Evolutionary conservation across 2,888 invertebrate species (phyloP).

Genomic region (Nycteola revayana): DNA sequence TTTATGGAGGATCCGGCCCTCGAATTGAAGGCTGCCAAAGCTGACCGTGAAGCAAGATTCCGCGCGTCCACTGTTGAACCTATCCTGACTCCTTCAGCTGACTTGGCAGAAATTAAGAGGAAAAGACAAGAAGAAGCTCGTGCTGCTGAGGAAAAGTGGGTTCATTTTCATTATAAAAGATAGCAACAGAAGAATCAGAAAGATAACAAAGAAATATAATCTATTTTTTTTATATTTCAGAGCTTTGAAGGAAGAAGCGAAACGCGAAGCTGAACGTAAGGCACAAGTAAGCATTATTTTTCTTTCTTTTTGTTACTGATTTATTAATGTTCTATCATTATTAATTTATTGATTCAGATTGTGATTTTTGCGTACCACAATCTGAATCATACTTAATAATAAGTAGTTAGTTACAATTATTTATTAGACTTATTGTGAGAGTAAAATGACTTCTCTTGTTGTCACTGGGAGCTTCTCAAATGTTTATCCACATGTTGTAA

Average conservation of each 20-base stretch:
- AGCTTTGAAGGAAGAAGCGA: constrained; percentile 77
- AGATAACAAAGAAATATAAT: background rate
- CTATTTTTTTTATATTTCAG: constrained; percentile 43
- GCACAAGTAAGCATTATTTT: constrained; percentile 65
- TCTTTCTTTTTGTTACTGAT: too few relatives aligned
- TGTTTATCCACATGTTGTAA: too few relatives aligned
- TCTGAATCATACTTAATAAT: too few relatives aligned
- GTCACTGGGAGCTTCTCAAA: too few relatives aligned
- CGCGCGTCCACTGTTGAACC: constrained; percentile 77
- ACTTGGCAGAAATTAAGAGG: constrained; percentile 77
- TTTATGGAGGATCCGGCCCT: constrained; percentile 81
- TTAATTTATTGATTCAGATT: too few relatives aligned
- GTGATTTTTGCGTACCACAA: too few relatives aligned
- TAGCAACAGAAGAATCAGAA: background rate
- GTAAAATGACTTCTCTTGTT: too few relatives aligned
- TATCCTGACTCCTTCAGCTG: constrained; percentile 71
- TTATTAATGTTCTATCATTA: too few relatives aligned
- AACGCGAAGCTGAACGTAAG: constrained; percentile 75
- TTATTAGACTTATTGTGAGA: too few relatives aligned
- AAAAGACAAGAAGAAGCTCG: constrained; percentile 84
- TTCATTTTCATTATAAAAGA: background rate
- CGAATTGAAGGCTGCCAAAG: constrained; percentile 84
- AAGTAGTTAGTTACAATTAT: too few relatives aligned
- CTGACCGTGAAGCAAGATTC: constrained; percentile 83
- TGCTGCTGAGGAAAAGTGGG: constrained; percentile 83